These are phyloP conservation scores for Neostethus bicornis DNA, from an alignment of 2,797 vertebrate species.

Conservation along the genomic window DNA sequence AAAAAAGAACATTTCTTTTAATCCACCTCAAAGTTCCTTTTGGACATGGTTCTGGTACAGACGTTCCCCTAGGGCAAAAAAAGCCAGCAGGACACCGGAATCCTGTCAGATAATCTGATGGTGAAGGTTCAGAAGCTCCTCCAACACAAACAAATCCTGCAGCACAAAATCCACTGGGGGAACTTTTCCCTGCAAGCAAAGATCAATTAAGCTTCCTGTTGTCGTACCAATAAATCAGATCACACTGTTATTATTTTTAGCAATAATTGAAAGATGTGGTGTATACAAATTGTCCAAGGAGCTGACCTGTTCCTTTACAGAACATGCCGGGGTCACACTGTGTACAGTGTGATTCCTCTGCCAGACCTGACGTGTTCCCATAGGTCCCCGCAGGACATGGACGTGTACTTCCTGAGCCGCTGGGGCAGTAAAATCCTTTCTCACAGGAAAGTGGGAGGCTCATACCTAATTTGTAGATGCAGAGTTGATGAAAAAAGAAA, in stretches of 20 bases:
- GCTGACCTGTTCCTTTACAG: slow-evolving; percentile 78
- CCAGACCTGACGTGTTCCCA: slow-evolving; percentile 74
- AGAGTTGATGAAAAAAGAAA: slow-evolving; percentile 13
- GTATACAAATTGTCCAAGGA: not conserved
- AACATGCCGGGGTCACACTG: slow-evolving; percentile 79
- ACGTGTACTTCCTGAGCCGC: slow-evolving; percentile 61
- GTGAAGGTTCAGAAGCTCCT: slow-evolving; percentile 65
- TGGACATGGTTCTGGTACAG: slow-evolving; percentile 70
- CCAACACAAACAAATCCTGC: slow-evolving; percentile 77
- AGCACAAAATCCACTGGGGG: slow-evolving; percentile 73
- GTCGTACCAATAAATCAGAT: not conserved
- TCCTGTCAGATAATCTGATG: slow-evolving; percentile 62
- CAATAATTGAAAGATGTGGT: slow-evolving; percentile 3
- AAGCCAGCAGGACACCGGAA: slow-evolving; percentile 75
- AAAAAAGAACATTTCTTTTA: not conserved
- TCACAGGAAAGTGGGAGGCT: slow-evolving; percentile 66
- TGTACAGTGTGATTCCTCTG: slow-evolving; percentile 69
- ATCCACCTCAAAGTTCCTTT: slow-evolving; percentile 82
- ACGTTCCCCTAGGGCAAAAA: slow-evolving; percentile 77
- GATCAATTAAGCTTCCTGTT: slow-evolving; percentile 11
- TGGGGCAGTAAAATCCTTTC: slow-evolving; percentile 79
- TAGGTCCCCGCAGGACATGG: slow-evolving; percentile 81
- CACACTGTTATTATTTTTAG: not conserved
- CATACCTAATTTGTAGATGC: slow-evolving; percentile 60
- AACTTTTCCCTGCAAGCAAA: slow-evolving; percentile 66